Evolutionary conservation across 2,888 invertebrate genomes (phyloP).

Genomic region (Sinelater perroti): DNA sequence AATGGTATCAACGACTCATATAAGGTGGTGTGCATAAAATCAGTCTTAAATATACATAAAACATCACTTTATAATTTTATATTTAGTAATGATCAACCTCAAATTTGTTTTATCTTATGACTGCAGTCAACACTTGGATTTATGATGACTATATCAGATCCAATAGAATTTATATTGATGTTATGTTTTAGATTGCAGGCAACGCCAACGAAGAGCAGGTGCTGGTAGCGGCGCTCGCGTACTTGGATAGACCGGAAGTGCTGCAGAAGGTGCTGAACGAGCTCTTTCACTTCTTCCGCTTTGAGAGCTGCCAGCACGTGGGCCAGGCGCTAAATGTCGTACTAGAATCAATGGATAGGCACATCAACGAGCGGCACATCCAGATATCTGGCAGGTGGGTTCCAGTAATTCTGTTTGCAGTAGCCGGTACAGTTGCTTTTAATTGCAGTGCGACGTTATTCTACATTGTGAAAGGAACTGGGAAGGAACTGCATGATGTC

Average conservation of each 20-base stretch:
- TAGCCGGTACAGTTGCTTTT: neutral
- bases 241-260: constrained; percentile 85
- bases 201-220: constrained; percentile 93
- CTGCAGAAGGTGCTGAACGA: constrained; percentile 88
- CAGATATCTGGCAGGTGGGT: constrained; percentile 89
- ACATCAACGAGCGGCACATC: constrained; percentile 86
- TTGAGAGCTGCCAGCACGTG: constrained; percentile 80
- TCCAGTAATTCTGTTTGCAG: neutral
- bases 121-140: too few species aligned
- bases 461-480: constrained; percentile 91
- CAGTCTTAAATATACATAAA: too few species aligned
- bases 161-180: neutral
- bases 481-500: constrained; percentile 73
- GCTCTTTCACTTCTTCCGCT: constrained; percentile 86
- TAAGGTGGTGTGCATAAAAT: too few species aligned
- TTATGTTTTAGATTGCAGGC: constrained; percentile 79
- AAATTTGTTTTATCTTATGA: too few species aligned
- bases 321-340: constrained; percentile 82
- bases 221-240: constrained; percentile 81
- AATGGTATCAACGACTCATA: too few species aligned
- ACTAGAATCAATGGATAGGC: constrained; percentile 88
- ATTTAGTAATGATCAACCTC: too few species aligned
- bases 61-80: too few species aligned
- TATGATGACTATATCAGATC: neutral
- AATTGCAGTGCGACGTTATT: constrained; percentile 86